A percentile compares a stretch with the other conserved stretches of the same genome.
These are phyloP conservation scores for Sipunculus nudus DNA, from an alignment of 2,888 invertebrate species.

Conservation along the genomic window DNA sequence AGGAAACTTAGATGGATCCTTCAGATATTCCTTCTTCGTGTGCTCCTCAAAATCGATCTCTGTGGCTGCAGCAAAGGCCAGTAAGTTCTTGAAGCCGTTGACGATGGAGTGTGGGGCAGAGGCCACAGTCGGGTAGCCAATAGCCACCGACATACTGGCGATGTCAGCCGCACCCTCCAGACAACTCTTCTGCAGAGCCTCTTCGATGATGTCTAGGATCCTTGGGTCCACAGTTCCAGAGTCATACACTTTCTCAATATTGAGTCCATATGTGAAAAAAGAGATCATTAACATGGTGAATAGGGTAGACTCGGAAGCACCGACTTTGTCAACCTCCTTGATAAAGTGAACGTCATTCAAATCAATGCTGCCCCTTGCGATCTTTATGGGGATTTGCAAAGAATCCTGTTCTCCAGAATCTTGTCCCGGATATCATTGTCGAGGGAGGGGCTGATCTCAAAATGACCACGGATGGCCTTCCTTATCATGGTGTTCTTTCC, in stretches of 20 bases:
- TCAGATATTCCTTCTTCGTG: constrained; percentile 70
- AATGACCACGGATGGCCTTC: constrained; percentile 96
- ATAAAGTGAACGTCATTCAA: constrained; percentile 72
- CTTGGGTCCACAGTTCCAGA: constrained; percentile 96
- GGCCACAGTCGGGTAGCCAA: constrained; percentile 95
- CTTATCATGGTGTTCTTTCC: constrained; percentile 99
- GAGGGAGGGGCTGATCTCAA: constrained; percentile 91
- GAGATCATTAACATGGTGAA: constrained; percentile 99
- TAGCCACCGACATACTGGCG: constrained; percentile 89
- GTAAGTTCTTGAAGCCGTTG: constrained; percentile 97
- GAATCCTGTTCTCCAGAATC: constrained; percentile 92
- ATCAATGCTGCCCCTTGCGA: constrained; percentile 99
- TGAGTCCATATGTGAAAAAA: constrained; percentile 97
- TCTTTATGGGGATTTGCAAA: constrained; percentile 99
- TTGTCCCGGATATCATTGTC: constrained; percentile 95
- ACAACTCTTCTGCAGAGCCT: constrained; percentile 91
- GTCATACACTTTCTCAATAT: constrained; percentile 90
- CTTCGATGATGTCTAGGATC: constrained; percentile 97
- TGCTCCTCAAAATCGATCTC: constrained; percentile 97
- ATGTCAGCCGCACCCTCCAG: constrained; percentile 92
- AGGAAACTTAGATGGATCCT: constrained; percentile 96
- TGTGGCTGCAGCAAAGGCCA: constrained; percentile 95
- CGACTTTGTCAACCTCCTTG: constrained; percentile 93
- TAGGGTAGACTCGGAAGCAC: constrained; percentile 97
- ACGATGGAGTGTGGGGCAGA: constrained; percentile 97